Evolutionary conservation across 2,797 vertebrate species (phyloP), one percentile per base, ranked within the genome.

Genomic region (Syngnathus rostellatus): DNA sequence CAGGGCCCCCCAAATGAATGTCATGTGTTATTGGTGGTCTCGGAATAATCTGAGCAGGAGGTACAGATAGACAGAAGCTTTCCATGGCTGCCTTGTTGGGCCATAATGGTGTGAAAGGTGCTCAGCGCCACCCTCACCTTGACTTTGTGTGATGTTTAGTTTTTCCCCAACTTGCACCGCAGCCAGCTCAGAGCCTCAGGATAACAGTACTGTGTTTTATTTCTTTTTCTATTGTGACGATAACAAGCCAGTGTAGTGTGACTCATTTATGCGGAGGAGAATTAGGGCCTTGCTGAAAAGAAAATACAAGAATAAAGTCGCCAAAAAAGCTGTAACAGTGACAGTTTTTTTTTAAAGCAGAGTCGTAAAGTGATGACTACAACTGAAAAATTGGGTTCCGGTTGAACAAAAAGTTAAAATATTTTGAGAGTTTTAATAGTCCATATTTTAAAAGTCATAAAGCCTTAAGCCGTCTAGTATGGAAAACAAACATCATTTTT

Each of bases 191-290:
- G 40, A 62, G 7, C 40, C 60, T 62, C 41, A 60, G n/a, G 6
- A 40, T 37, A 62, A 46, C 48, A 7, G 14, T 71, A 64, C 50
- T 25, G 23, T 67, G 25, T 64, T 63, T 50, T 4, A 23, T 17
- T 16, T 48, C 46, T 10, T 50, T 38, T 50, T 11, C 51, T 63
- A 75, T 68, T 71, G 45, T 66, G 59, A 57, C 59, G 51, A 72
- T 65, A 68, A 71, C 73, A 65, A 64, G 64, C 59, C 39, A 43
- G n/a, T 65, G 66, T 76, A n/a, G 1, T 54, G 57, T 41, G 65
- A 61, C 65, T 78, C 61, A 72, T 31, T 78, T 31, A 62, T 72
- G 14, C 19, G 7, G 21, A 41, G 39, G 39, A 21, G 59, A 41
- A 61, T 61, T 61, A 12, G 58, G 19, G 38, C 19, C 17, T 9